These are phyloP conservation scores for Julus scanicus DNA, from an alignment of 2,888 invertebrate species.

Conservation along the genomic window DNA sequence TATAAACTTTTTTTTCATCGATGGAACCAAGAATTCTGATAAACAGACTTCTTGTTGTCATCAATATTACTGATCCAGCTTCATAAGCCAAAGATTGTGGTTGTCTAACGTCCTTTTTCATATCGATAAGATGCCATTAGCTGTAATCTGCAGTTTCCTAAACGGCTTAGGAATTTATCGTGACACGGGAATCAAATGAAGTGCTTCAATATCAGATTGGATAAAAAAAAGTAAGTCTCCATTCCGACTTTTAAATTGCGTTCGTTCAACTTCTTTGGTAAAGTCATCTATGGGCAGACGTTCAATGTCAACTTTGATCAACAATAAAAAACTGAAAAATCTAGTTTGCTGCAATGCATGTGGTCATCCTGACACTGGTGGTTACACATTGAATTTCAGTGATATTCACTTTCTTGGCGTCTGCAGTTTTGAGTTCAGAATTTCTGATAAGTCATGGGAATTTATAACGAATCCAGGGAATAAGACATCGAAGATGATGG, in stretches of 20 bases:
- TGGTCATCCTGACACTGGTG: not conserved
- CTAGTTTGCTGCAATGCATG: not conserved
- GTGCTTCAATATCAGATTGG: not conserved
- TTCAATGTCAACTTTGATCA: constrained; percentile 1
- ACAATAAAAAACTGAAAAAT: not conserved
- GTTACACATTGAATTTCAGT: not conserved
- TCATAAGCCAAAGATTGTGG: not conserved
- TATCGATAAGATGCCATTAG: not conserved
- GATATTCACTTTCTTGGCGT: not conserved
- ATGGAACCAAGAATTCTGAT: no score
- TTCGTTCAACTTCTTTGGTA: not conserved
- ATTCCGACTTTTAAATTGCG: not conserved
- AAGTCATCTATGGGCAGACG: not conserved
- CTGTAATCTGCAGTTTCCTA: not conserved
- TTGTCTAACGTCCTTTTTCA: not conserved
- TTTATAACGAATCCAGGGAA: not conserved
- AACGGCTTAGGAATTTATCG: not conserved
- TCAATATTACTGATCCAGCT: not conserved
- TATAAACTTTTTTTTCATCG: no score
- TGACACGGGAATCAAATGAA: not conserved
- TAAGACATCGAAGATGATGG: not conserved
- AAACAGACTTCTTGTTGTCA: not conserved
- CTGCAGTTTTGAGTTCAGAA: not conserved
- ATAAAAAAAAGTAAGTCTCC: not conserved
- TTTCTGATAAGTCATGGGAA: not conserved